Conservation (phyloP, 2,888 invertebrate genomes). For the Prosopocoilus inquinatus region DNA sequence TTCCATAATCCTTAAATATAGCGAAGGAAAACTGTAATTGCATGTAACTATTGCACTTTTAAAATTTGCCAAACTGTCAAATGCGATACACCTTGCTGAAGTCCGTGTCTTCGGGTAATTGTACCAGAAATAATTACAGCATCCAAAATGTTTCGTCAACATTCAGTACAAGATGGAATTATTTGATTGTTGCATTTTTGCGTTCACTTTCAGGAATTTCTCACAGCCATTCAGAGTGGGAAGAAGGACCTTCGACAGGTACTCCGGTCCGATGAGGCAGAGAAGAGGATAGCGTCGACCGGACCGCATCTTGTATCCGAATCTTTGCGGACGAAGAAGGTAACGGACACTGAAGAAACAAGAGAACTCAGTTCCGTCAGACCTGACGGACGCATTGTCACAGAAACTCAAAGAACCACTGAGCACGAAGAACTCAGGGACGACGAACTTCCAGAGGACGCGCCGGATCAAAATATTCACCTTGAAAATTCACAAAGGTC, state of each 20-base stretch:
- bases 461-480: constrained; percentile 49
- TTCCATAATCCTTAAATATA: too few species aligned
- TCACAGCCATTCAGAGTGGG: constrained; percentile 67
- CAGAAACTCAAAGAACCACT: constrained; percentile 78
- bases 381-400: constrained; percentile 81
- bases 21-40: too few species aligned
- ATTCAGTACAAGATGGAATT: not conserved
- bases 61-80: too few species aligned
- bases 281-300: constrained; percentile 61
- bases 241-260: constrained; percentile 70
- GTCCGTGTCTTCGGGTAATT: too few species aligned
- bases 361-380: constrained; percentile 73
- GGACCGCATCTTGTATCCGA: constrained; percentile 75
- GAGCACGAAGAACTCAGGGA: constrained; percentile 83
- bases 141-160: too few species aligned
- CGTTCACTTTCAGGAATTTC: constrained; percentile 63
- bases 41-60: too few species aligned
- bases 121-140: too few species aligned
- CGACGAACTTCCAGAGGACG: constrained; percentile 71
- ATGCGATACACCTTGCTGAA: too few species aligned
- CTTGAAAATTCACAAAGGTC: constrained; percentile 52
- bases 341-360: constrained; percentile 83
- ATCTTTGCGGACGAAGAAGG: constrained; percentile 73
- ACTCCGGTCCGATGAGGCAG: constrained; percentile 58
- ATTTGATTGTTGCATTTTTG: constrained; percentile 31